Conservation (phyloP, 2,797 vertebrate genomes). For the Hemibagrus guttatus region DNA sequence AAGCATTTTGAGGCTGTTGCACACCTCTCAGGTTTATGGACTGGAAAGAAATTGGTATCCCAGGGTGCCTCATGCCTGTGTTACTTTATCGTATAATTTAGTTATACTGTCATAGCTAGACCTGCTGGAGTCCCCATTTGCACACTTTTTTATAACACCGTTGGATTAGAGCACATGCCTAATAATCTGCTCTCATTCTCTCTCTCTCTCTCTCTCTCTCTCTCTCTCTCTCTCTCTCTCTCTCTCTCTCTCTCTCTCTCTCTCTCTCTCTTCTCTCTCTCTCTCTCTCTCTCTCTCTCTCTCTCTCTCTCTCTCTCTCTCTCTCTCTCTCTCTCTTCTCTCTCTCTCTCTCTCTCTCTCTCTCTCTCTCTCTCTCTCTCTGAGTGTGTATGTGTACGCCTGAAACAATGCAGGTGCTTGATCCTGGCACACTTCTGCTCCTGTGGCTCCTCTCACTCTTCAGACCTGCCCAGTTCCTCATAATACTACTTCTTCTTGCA, state of each 20-base stretch:
- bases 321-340: neutral
- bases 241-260: neutral
- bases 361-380: neutral
- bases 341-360: neutral
- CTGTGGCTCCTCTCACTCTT: neutral
- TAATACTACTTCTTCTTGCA: neutral
- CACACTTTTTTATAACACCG: neutral
- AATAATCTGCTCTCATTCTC: neutral
- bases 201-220: conserved; percentile 18
- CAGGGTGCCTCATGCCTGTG: neutral
- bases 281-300: neutral
- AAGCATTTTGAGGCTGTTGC: neutral
- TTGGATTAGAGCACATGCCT: neutral
- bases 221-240: neutral
- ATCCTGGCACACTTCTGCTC: neutral
- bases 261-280: conserved; percentile 1
- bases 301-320: neutral
- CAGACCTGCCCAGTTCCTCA: neutral
- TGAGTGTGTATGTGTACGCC: neutral
- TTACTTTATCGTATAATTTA: neutral
- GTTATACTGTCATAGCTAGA: neutral
- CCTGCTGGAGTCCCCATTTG: neutral
- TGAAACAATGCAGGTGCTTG: neutral
- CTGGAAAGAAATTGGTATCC: neutral
- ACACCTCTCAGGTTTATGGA: neutral